Evolutionary conservation across 2,113 vertebrate species (phyloP), one percentile per base, ranked within the genome.

Genomic region (Pelecanus crispus): DNA sequence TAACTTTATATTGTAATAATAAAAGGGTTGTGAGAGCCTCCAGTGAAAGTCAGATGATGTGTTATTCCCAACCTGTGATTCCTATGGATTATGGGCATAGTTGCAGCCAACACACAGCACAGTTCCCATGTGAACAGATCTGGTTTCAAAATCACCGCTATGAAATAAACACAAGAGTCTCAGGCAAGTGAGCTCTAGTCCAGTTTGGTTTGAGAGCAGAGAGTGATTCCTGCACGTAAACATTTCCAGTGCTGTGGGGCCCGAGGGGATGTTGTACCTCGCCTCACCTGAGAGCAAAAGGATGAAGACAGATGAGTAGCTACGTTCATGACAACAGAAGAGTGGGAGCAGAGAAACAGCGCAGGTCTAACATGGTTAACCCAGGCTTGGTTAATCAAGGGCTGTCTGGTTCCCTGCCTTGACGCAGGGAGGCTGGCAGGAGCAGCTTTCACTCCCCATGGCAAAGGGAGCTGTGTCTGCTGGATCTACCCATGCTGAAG

Each of bases 201-300:
- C 17, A 5, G 40, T 65, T 75, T 59, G 42, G 25, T 66, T 45
- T 42, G 86, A 79, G 22, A 36, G 22, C 62, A 47, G 85, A 53
- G 56, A 28, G 18, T 16, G 67, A 42, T 44, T 95, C 50, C 68
- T 58, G 42, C 12, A 6, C 0, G 2, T 82, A 85, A 88, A 72
- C 2, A 7, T 62, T 82, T 67, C 36, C 38, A 42, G 22, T 36
- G 73, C 47, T 17, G 10, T 0, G 3, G n/a, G 13, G 14, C 53
- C 28, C 0, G 0, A 65, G 44, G 38, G 20, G 26, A 26, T 0
- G 1, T 12, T 2, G 3, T 65, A 77, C 34, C 77, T 71, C 0
- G 1, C 31, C 40, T 68, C 44, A 65, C 53, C 53, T 13, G 28
- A 53, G 34, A 56, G 70, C 52, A 52, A 52, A 89, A 28, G 10